These are phyloP conservation scores for Dryobota labecula DNA, from an alignment of 2,888 invertebrate genomes.

Conservation along the genomic window DNA sequence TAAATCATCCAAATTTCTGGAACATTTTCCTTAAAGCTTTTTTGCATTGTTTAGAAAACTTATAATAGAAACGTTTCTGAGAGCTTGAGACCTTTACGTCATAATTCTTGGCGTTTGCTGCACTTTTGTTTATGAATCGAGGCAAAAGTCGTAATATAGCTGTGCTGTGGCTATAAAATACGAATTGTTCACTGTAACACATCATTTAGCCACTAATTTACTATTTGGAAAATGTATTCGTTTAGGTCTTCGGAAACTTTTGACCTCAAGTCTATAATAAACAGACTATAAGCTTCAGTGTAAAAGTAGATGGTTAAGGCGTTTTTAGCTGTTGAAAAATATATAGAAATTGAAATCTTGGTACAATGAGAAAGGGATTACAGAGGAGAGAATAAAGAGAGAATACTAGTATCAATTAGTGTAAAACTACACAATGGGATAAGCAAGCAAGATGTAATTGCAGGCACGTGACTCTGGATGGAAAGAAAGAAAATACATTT, in stretches of 20 bases:
- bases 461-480: no score
- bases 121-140: constrained; percentile 51
- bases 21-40: constrained; percentile 52
- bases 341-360: not conserved
- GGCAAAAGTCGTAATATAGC: constrained; percentile 30
- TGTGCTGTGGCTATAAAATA: constrained; percentile 33
- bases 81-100: constrained; percentile 48
- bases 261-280: not conserved
- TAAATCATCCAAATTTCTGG: not conserved
- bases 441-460: not conserved
- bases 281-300: not conserved
- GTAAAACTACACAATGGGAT: not conserved
- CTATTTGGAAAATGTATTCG: constrained; percentile 4
- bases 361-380: no score
- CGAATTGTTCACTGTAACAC: constrained; percentile 46
- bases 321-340: not conserved
- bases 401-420: not conserved
- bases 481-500: no score
- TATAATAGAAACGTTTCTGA: constrained; percentile 43
- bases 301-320: not conserved
- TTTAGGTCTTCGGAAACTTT: constrained; percentile 10
- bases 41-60: constrained; percentile 38
- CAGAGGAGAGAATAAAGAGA: no score
- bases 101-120: constrained; percentile 48
- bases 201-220: constrained; percentile 25